Base-by-base conservation (phyloP, 1,140 invertebrate species). In the Brachionus plicatilis region DNA sequence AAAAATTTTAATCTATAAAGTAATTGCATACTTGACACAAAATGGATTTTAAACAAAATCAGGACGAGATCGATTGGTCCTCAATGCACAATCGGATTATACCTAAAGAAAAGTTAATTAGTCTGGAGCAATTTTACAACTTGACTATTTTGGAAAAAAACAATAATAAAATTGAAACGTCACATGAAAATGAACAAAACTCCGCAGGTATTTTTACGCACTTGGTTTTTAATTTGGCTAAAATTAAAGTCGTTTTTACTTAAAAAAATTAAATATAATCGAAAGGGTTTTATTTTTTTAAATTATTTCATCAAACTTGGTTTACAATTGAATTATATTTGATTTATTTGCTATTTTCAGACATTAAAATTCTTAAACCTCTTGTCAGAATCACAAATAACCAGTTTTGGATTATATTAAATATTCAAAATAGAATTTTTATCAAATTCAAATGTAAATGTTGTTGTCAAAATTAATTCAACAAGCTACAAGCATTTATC, bases 101-200 rank as follows among this genome's bases (percentile, higher is more conserved):
- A 50, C 72, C 72, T 3, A 76, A 76, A 50, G 72, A 76, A 50
- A 76, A 76, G 20, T 50, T 76, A 24, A 76, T 76, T 50, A 76
- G 72, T 37, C 47, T 76, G 20, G 72, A 76, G 27, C 72, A 76
- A 76, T 76, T 76, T 76, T 76, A 76, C 27, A 76, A 76, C 12
- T 47, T 76, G 24, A 76, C 72, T 27, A 9, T 53, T 27, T n/a
- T 50, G 3, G 72, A 76, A n/a, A 76, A 72, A 11, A 68, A 68
- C 12, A 41, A 24, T 27, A 50, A 27, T 29, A 29, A 12, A 27
- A 14, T 11, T 27, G 43, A 50, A 70, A 29, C 66, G 24, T 17
- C 33, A 14, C 4, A 29, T 70, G 66, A 37, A 33, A 29, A 29
- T 29, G 27, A 33, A 12, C 24, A 2, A 37, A 14, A 70, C 27